Evolutionary conservation across 2,113 vertebrate species (phyloP).

Genomic region (Bombycilla garrulus): DNA sequence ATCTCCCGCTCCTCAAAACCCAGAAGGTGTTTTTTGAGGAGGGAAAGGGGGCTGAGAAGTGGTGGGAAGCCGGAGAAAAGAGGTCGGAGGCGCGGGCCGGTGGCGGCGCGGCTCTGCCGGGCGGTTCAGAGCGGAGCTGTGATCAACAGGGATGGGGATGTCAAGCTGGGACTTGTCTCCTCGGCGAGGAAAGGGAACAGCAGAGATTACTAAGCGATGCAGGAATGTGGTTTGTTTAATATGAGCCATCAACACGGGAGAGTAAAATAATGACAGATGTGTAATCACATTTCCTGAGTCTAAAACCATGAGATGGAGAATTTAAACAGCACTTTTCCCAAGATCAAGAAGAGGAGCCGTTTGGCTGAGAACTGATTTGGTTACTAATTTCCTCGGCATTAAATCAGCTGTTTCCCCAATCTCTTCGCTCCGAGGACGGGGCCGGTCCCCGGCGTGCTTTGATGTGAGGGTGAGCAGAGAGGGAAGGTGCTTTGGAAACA

Average conservation of each 20-base stretch:
- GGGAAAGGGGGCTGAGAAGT: not conserved
- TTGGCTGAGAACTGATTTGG: conserved; percentile 42
- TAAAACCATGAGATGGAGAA: conserved; percentile 18
- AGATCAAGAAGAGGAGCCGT: conserved; percentile 43
- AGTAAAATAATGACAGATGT: conserved; percentile 65
- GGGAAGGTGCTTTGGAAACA: conserved; percentile 50
- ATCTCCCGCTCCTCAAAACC: not conserved
- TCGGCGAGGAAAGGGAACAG: conserved; percentile 49
- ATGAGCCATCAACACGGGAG: conserved; percentile 45
- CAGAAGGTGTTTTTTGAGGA: not conserved
- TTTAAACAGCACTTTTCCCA: conserved; percentile 61
- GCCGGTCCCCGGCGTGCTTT: conserved; percentile 6
- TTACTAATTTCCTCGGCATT: conserved; percentile 40
- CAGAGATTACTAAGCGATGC: conserved; percentile 66
- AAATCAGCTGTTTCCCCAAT: conserved; percentile 21
- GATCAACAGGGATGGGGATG: conserved; percentile 47
- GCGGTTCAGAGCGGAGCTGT: conserved; percentile 15
- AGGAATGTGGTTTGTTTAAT: conserved; percentile 77
- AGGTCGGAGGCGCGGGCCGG: not conserved
- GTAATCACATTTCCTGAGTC: conserved; percentile 58
- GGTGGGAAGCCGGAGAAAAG: not conserved
- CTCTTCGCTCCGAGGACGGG: conserved; percentile 10
- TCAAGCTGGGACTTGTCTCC: conserved; percentile 71
- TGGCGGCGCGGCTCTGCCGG: not conserved
- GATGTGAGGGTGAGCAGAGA: conserved; percentile 34